Percentiles rank a stretch among this genome's conserved stretches.
These are phyloP conservation scores for Myotis yumanensis DNA, from an alignment of 2,113 vertebrate species.

Conservation along the genomic window DNA sequence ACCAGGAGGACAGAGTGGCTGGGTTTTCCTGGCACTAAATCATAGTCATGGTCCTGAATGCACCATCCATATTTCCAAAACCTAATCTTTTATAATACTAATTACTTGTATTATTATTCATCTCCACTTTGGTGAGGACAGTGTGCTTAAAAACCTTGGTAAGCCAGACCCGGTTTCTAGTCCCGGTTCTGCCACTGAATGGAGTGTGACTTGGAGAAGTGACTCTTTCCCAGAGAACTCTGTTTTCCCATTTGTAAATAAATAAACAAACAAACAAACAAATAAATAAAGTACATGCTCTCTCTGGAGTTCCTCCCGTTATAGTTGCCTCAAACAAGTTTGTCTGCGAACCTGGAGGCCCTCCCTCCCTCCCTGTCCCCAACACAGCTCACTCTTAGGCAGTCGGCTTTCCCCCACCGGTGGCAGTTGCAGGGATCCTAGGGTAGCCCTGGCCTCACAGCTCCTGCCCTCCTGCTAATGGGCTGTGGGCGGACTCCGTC, in stretches of 20 bases:
- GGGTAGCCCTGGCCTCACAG: not conserved
- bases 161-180: not conserved
- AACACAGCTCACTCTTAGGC: not conserved
- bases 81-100: not conserved
- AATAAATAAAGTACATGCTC: not conserved
- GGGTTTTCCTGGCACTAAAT: not conserved
- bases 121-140: not conserved
- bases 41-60: not conserved
- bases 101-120: not conserved
- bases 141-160: not conserved
- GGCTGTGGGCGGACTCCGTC: not conserved
- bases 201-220: not conserved
- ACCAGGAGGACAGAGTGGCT: not conserved
- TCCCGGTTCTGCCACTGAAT: not conserved
- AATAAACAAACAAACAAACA: too few species aligned
- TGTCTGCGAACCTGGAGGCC: not conserved
- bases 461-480: not conserved
- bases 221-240: not conserved
- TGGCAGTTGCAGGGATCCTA: not conserved
- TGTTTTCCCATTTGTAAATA: not conserved
- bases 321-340: not conserved
- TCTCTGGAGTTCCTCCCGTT: not conserved
- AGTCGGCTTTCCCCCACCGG: not conserved
- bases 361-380: not conserved
- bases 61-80: not conserved